These are phyloP conservation scores for Synodontis membranacea DNA, from an alignment of 2,113 vertebrate genomes.

Conservation along the genomic window DNA sequence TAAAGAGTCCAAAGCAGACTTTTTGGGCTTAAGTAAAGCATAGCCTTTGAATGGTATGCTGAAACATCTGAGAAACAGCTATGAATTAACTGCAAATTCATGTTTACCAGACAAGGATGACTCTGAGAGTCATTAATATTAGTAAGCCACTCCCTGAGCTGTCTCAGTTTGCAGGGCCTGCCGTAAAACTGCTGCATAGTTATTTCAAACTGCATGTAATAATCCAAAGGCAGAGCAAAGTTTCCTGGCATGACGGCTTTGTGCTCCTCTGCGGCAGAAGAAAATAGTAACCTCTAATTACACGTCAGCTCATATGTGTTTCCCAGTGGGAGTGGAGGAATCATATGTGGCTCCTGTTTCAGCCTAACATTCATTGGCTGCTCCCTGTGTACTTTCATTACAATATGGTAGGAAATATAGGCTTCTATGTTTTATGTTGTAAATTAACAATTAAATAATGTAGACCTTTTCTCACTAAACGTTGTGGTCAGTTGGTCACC, in stretches of 20 bases:
- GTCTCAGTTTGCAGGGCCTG: background rate
- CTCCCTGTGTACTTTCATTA: background rate
- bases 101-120: constrained; percentile 3
- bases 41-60: background rate
- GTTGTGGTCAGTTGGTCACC: background rate
- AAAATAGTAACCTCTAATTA: constrained; percentile 76
- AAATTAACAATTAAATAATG: background rate
- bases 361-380: background rate
- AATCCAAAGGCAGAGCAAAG: constrained; percentile 56
- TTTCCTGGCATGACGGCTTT: constrained; percentile 66
- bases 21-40: constrained; percentile 36
- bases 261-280: constrained; percentile 61
- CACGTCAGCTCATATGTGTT: constrained; percentile 59
- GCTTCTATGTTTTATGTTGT: background rate
- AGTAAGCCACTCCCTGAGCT: constrained; percentile 29
- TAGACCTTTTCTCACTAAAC: background rate
- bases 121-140: background rate
- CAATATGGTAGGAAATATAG: background rate
- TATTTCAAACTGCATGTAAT: constrained; percentile 49
- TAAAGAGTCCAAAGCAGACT: constrained; percentile 51
- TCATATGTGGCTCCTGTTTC: background rate
- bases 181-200: background rate
- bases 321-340: constrained; percentile 54
- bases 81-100: constrained; percentile 8
- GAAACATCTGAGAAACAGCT: background rate